Percentiles rank a stretch among this genome's conserved stretches.
These are phyloP conservation scores for Schizothorax lantsangensis DNA, from an alignment of 2,797 vertebrate genomes.

Conservation along the genomic window DNA sequence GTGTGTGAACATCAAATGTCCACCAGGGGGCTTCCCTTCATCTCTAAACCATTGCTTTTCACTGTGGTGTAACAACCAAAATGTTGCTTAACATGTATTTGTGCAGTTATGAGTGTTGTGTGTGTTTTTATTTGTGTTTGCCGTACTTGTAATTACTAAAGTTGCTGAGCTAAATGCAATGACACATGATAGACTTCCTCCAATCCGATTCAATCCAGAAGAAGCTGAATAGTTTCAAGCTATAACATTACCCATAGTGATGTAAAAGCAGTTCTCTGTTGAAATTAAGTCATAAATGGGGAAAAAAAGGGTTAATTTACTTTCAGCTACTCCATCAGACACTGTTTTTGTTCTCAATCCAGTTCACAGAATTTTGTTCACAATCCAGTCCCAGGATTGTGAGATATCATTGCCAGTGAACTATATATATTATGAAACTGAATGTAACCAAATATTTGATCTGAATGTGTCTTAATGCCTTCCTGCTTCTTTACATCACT, in stretches of 20 bases:
- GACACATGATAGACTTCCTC: background rate
- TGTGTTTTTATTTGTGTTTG: background rate
- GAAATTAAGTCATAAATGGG: background rate
- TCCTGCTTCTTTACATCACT: background rate
- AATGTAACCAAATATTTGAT: background rate
- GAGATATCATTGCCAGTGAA: background rate
- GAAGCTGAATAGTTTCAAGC: background rate
- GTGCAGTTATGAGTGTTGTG: background rate
- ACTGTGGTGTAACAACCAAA: no score
- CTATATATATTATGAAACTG: background rate
- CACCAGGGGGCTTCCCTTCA: constrained; percentile 43
- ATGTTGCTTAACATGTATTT: background rate
- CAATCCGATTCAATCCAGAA: background rate
- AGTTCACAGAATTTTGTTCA: no score
- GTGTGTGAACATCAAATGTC: background rate
- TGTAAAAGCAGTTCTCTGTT: background rate
- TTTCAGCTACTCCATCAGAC: background rate
- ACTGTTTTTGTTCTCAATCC: background rate
- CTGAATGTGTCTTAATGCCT: background rate
- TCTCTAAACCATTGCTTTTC: background rate
- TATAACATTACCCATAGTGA: background rate
- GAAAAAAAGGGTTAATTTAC: background rate
- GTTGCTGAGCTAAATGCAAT: background rate
- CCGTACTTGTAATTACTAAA: background rate
- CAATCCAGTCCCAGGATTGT: background rate